Percentiles rank a stretch among this genome's conserved stretches.
These are phyloP conservation scores for Salpingus planirostris DNA, from an alignment of 2,888 invertebrate genomes.

Conservation along the genomic window DNA sequence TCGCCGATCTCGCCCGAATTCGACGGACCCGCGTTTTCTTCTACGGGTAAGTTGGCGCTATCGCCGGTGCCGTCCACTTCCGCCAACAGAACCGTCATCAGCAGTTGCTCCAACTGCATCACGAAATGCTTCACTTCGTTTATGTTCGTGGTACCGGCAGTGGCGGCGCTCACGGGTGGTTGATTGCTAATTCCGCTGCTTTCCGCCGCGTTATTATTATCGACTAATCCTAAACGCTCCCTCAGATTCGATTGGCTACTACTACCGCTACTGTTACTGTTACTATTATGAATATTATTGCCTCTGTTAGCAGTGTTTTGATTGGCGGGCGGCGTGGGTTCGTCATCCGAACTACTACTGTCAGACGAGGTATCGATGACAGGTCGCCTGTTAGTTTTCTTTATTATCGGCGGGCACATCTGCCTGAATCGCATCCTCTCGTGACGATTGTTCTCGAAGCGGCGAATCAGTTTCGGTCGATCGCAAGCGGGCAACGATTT, in stretches of 20 bases:
- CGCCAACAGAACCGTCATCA: constrained; percentile 24
- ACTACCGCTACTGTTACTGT: background rate
- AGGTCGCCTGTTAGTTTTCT: constrained; percentile 23
- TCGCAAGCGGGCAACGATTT: constrained; percentile 27
- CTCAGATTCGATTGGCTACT: background rate
- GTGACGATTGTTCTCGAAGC: constrained; percentile 27
- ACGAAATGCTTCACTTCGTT: constrained; percentile 24
- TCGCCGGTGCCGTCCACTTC: constrained; percentile 23
- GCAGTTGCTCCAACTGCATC: constrained; percentile 27
- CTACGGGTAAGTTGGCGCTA: constrained; percentile 1
- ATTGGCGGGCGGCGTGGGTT: constrained; percentile 1
- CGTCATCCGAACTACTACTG: constrained; percentile 30
- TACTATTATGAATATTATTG: background rate
- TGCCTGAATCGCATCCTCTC: constrained; percentile 23
- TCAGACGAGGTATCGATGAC: constrained; percentile 27
- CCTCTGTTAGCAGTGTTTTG: background rate
- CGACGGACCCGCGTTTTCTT: background rate
- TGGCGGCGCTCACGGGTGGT: background rate
- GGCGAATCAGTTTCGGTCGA: constrained; percentile 26
- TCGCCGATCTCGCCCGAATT: too few relatives aligned
- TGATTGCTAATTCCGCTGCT: background rate
- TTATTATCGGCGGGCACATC: constrained; percentile 26
- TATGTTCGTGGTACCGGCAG: constrained; percentile 4
- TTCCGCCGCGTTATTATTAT: background rate
- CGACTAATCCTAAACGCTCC: too few relatives aligned